phyloP scores from a whole-genome alignment of 2,888 invertebrate species.

The Volucella bombylans region DNA sequence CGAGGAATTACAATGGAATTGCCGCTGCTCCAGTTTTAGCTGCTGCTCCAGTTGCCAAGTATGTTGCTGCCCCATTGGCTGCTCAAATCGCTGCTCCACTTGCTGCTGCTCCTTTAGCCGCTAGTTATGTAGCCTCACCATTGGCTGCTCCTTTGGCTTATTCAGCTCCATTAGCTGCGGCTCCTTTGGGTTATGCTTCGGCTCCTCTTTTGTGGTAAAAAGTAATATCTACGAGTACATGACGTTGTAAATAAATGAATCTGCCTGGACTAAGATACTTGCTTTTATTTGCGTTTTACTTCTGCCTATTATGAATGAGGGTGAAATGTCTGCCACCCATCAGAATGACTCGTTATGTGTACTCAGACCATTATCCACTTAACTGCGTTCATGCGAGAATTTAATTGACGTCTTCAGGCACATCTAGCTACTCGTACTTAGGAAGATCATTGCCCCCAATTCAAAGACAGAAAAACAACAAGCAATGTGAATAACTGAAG shows the following conservation, averaged over 20 bases:
- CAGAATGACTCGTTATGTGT: not conserved
- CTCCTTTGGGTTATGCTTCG: constrained; percentile 14
- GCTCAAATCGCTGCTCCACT: constrained; percentile 38
- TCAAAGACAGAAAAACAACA: constrained; percentile 45
- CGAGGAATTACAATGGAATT: constrained; percentile 78
- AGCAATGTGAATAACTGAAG: constrained; percentile 45
- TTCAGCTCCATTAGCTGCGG: constrained; percentile 27
- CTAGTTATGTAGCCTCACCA: constrained; percentile 15
- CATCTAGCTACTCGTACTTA: not conserved
- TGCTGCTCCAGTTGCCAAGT: constrained; percentile 80
- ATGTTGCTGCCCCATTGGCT: constrained; percentile 51
- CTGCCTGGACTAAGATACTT: not conserved
- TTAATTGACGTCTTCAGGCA: constrained; percentile 41
- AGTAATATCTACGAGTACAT: not conserved
- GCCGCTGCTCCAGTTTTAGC: constrained; percentile 80
- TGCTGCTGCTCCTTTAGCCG: constrained; percentile 30
- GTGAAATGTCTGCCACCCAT: not conserved
- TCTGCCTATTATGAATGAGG: not conserved
- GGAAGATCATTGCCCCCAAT: constrained; percentile 63
- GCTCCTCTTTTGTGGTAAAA: constrained; percentile 15
- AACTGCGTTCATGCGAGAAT: constrained; percentile 32
- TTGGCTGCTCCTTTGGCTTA: constrained; percentile 32
- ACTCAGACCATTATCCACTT: constrained; percentile 4
- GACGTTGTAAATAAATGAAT: constrained; percentile 19
- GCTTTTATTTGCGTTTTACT: not conserved